These are phyloP conservation scores for Carabus problematicus DNA, from an alignment of 2,888 invertebrate genomes.

Conservation along the genomic window DNA sequence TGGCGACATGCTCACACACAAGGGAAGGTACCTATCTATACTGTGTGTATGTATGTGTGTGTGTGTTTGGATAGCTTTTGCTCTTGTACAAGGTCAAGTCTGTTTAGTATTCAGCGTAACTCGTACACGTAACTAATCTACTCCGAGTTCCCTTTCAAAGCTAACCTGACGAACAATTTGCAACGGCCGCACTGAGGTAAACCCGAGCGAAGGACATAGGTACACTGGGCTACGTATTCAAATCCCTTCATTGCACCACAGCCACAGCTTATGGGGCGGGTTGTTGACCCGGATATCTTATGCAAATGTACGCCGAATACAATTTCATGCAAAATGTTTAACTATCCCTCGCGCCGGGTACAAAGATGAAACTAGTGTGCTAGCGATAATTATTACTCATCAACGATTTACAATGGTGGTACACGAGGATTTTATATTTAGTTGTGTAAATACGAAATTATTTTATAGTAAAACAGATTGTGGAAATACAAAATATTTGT, in stretches of 20 bases:
- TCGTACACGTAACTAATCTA: constrained; percentile 33
- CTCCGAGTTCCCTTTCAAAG: constrained; percentile 31
- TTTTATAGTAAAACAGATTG: too few species aligned
- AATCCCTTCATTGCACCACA: constrained; percentile 25
- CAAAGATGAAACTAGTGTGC: too few species aligned
- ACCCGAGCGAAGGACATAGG: constrained; percentile 5
- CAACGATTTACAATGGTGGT: too few species aligned
- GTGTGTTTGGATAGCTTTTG: constrained; percentile 17
- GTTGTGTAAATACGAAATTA: too few species aligned
- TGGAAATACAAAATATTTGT: too few species aligned
- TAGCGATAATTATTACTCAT: too few species aligned
- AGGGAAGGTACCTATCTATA: constrained; percentile 12
- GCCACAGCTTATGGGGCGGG: not conserved
- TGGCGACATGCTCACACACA: constrained; percentile 17
- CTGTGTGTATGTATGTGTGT: constrained; percentile 20
- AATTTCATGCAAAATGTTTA: too few species aligned
- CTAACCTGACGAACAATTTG: constrained; percentile 15
- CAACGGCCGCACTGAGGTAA: constrained; percentile 24
- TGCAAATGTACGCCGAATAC: too few species aligned
- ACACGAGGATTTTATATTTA: too few species aligned
- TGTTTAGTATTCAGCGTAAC: constrained; percentile 31
- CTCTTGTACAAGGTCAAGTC: constrained; percentile 32
- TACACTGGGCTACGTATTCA: constrained; percentile 7
- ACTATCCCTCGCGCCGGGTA: too few species aligned
- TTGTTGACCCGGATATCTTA: too few species aligned